Conservation (phyloP, 1,140 invertebrate genomes). For the Drosophila nigromelanica region DNA sequence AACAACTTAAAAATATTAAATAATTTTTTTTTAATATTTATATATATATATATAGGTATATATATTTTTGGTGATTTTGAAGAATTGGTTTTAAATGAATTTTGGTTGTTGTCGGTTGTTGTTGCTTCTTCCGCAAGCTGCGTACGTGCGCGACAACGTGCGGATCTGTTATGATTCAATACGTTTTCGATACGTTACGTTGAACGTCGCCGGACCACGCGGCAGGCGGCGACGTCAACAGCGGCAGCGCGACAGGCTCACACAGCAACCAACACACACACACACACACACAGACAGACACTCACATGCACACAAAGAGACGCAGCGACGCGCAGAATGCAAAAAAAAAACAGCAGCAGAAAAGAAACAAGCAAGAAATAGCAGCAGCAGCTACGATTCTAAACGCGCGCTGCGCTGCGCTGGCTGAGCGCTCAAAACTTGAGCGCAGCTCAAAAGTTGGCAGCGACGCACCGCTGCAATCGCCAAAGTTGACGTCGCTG, state of each 20-base stretch:
- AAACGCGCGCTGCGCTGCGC: slow-evolving; percentile 19
- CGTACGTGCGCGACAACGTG: slow-evolving; percentile 81
- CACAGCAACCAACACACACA: slow-evolving; percentile 33
- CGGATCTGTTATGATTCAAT: slow-evolving; percentile 82
- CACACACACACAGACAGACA: slow-evolving; percentile 31
- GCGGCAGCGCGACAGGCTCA: slow-evolving; percentile 65
- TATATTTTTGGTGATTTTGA: slow-evolving; percentile 21
- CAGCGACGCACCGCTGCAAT: slow-evolving; percentile 41
- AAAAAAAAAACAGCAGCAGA: slow-evolving; percentile 40
- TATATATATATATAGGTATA: not conserved
- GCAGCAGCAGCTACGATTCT: slow-evolving; percentile 31
- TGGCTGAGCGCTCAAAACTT: slow-evolving; percentile 29
- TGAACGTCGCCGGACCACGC: slow-evolving; percentile 68
- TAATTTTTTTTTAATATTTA: slow-evolving; percentile 1
- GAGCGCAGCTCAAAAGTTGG: slow-evolving; percentile 38
- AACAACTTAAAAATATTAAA: slow-evolving; percentile 19
- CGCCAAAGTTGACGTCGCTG: slow-evolving; percentile 22
- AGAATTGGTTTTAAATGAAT: slow-evolving; percentile 9
- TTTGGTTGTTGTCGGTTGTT: slow-evolving; percentile 41
- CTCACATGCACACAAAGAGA: slow-evolving; percentile 30
- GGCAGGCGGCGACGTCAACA: slow-evolving; percentile 58
- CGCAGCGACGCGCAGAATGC: slow-evolving; percentile 66
- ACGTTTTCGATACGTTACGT: slow-evolving; percentile 77
- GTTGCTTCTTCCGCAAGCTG: slow-evolving; percentile 74
- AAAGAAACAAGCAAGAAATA: slow-evolving; percentile 34